phyloP scores from a whole-genome alignment of 2,888 invertebrate genomes.

The Drosophila planitibia region DNA sequence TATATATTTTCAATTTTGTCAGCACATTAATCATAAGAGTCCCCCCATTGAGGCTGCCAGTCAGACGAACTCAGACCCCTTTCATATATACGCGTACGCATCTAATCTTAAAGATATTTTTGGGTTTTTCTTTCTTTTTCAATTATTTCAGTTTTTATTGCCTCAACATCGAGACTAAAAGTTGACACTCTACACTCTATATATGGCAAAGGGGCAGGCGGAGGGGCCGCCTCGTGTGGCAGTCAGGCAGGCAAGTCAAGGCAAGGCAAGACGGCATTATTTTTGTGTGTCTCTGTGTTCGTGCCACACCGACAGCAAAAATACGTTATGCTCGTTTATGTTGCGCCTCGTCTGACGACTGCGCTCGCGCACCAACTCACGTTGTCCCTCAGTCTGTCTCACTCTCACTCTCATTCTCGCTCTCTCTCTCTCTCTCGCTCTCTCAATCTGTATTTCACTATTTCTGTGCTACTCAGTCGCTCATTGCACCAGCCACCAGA shows the following conservation, averaged over 20 bases:
- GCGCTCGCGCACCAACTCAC: slow-evolving; percentile 64
- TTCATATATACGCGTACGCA: slow-evolving; percentile 53
- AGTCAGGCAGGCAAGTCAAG: not conserved
- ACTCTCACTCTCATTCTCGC: slow-evolving; percentile 10
- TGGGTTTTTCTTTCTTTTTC: slow-evolving; percentile 59
- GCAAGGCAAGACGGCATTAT: slow-evolving; percentile 2
- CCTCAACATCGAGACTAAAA: slow-evolving; percentile 73
- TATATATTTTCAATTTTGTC: slow-evolving; percentile 74
- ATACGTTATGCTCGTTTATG: slow-evolving; percentile 79
- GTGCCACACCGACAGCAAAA: slow-evolving; percentile 77
- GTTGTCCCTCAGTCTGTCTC: slow-evolving; percentile 26
- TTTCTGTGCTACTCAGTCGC: slow-evolving; percentile 7
- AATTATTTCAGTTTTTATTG: slow-evolving; percentile 77
- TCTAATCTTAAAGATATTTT: slow-evolving; percentile 78
- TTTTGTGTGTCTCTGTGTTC: slow-evolving; percentile 38
- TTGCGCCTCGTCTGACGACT: slow-evolving; percentile 61
- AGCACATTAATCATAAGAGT: slow-evolving; percentile 75
- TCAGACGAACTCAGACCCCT: slow-evolving; percentile 58
- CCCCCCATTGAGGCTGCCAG: slow-evolving; percentile 61
- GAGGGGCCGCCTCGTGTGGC: slow-evolving; percentile 18
- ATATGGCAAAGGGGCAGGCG: slow-evolving; percentile 11
- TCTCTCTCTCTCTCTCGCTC: slow-evolving; percentile 15
- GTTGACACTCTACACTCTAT: slow-evolving; percentile 74
- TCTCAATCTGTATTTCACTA: slow-evolving; percentile 13
- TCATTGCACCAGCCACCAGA: slow-evolving; percentile 57